These are phyloP conservation scores for Chelmon rostratus DNA, from an alignment of 2,797 vertebrate genomes.

Conservation along the genomic window DNA sequence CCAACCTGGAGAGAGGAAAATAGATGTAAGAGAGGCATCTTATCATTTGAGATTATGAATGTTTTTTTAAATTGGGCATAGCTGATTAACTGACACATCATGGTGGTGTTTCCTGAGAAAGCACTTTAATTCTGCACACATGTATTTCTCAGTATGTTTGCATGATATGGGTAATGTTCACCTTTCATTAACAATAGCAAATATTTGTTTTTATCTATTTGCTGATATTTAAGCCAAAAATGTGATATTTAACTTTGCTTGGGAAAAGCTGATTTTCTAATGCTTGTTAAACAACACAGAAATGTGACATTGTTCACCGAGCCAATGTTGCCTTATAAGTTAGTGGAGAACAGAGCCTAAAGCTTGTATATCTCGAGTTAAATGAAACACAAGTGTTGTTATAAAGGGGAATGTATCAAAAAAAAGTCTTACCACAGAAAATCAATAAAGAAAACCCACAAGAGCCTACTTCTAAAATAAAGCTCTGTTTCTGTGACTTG, in stretches of 20 bases:
- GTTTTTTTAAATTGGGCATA: neutral
- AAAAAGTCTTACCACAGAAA: neutral
- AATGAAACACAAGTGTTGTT: neutral
- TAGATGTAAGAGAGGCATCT: slow-evolving; percentile 77
- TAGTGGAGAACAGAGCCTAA: neutral
- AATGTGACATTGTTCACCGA: neutral
- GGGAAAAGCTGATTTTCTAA: neutral
- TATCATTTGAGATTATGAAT: slow-evolving; percentile 4
- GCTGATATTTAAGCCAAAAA: no score
- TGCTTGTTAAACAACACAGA: neutral
- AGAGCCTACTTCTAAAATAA: neutral
- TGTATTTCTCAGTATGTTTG: no score
- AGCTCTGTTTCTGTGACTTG: neutral
- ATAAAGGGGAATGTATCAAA: neutral
- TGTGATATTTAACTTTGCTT: no score
- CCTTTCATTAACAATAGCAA: no score
- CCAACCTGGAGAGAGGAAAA: slow-evolving; percentile 90
- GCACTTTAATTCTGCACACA: no score
- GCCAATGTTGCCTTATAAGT: neutral
- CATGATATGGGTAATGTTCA: no score
- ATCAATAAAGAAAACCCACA: neutral
- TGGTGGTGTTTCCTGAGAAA: neutral
- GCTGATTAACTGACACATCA: neutral
- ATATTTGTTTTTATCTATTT: no score
- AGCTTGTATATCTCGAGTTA: neutral